phyloP scores from a whole-genome alignment of 2,797 vertebrate genomes.

The Mus spretus region DNA sequence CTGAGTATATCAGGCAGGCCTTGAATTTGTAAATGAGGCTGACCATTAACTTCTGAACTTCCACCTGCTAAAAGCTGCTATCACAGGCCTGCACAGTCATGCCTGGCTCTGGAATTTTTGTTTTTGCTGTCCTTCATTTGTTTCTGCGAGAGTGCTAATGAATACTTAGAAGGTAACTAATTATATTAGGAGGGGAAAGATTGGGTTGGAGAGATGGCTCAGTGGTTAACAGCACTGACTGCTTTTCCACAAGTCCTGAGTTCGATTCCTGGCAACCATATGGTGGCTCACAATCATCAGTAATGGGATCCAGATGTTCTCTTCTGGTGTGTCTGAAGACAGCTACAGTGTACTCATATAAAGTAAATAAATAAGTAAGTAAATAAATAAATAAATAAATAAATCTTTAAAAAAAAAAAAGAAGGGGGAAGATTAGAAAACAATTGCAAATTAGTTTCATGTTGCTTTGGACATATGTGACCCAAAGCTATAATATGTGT shows the following conservation, averaged over 20 bases:
- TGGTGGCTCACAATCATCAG: too few species aligned
- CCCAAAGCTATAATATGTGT: not conserved
- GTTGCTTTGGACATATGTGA: not conserved
- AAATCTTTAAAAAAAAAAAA: not conserved
- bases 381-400: too few species aligned
- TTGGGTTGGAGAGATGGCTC: too few species aligned
- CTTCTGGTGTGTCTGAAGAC: too few species aligned
- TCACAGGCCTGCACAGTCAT: not conserved
- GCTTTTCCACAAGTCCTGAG: too few species aligned
- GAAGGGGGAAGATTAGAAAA: not conserved
- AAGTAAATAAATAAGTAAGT: too few species aligned
- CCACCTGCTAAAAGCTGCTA: not conserved
- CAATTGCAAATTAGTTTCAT: not conserved
- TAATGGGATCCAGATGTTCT: too few species aligned
- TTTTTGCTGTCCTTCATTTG: not conserved
- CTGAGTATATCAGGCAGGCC: not conserved
- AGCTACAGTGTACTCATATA: too few species aligned
- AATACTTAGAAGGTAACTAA: constrained; percentile 38
- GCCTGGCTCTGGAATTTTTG: not conserved
- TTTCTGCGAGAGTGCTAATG: constrained; percentile 28
- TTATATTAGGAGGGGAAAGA: not conserved
- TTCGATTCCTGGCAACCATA: too few species aligned
- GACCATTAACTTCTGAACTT: not conserved
- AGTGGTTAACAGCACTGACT: too few species aligned
- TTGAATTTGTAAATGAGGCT: not conserved